Conservation (phyloP, 2,797 vertebrate species). For the Jordanella pulchra region DNA sequence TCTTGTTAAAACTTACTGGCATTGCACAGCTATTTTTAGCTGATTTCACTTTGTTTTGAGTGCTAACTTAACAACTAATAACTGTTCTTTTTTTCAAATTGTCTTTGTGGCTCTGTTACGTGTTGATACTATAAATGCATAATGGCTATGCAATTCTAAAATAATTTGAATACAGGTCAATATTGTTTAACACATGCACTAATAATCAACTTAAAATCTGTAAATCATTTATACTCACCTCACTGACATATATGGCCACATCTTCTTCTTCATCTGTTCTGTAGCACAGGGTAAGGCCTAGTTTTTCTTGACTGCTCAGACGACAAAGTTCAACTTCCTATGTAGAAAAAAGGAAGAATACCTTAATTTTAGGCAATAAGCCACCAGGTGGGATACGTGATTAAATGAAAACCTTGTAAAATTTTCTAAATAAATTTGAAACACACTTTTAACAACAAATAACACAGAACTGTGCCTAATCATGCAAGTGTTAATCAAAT, state of each 20-base stretch:
- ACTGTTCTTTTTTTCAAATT: too few relatives aligned
- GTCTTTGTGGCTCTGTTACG: too few relatives aligned
- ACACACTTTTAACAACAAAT: conserved; percentile 7
- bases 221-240: conserved; percentile 80
- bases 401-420: conserved; percentile 8
- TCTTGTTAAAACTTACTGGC: too few relatives aligned
- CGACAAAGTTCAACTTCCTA: conserved; percentile 95
- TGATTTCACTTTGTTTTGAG: too few relatives aligned
- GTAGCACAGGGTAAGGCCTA: conserved; percentile 96
- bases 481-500: conserved; percentile 61
- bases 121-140: not conserved
- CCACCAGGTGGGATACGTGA: not conserved
- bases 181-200: not conserved
- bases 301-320: conserved; percentile 90
- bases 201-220: not conserved
- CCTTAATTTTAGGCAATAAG: not conserved
- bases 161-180: not conserved
- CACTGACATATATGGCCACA: conserved; percentile 91
- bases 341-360: conserved; percentile 5
- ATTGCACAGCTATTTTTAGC: too few relatives aligned
- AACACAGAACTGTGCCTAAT: not conserved
- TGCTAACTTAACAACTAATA: too few relatives aligned
- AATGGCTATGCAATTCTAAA: not conserved
- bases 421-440: not conserved
- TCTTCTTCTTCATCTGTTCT: conserved; percentile 97